phyloP scores from a whole-genome alignment of 1,140 invertebrate genomes.

The Drosophila persimilis region DNA sequence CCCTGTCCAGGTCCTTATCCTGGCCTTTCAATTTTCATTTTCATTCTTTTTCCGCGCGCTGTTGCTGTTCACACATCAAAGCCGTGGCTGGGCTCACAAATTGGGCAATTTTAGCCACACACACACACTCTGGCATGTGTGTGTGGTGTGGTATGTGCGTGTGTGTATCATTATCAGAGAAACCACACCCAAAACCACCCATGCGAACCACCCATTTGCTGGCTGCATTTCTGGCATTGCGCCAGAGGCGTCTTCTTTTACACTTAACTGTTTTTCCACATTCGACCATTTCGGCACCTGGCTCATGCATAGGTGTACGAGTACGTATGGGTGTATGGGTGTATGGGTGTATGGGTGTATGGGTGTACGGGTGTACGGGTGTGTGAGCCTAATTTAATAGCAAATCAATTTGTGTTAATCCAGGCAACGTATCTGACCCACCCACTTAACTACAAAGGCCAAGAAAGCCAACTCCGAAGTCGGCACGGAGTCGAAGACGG shows the following conservation, averaged over 20 bases:
- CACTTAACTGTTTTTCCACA: constrained; percentile 77
- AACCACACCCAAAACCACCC: constrained; percentile 61
- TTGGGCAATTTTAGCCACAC: constrained; percentile 68
- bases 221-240: constrained; percentile 37
- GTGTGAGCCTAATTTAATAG: constrained; percentile 72
- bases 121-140: constrained; percentile 7
- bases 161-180: constrained; percentile 78
- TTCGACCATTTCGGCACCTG: constrained; percentile 32
- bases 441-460: constrained; percentile 60
- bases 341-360: constrained; percentile 5
- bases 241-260: constrained; percentile 79
- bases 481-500: background rate
- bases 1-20: background rate
- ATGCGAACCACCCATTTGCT: constrained; percentile 33
- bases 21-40: constrained; percentile 39
- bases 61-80: constrained; percentile 75
- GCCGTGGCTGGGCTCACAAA: constrained; percentile 64
- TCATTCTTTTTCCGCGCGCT: constrained; percentile 46
- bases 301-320: constrained; percentile 20
- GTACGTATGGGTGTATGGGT: constrained; percentile 19
- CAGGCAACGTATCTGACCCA: constrained; percentile 55
- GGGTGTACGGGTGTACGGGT: no score
- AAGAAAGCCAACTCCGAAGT: constrained; percentile 4
- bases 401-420: constrained; percentile 81
- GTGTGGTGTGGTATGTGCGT: constrained; percentile 6